Conservation (phyloP, 2,888 invertebrate genomes). For the Pediacus dermestoides region DNA sequence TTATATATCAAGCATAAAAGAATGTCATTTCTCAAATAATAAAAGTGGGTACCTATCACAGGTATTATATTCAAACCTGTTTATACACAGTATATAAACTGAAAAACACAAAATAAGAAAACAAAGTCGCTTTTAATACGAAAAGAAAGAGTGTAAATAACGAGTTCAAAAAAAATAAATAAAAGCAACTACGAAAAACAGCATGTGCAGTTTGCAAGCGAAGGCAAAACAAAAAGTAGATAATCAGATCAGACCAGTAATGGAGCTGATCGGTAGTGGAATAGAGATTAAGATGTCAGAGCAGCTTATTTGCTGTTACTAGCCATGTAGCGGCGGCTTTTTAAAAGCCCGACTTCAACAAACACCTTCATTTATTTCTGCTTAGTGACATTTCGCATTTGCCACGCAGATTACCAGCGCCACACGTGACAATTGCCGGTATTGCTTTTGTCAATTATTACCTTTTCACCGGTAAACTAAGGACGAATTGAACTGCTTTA, state of each 20-base stretch:
- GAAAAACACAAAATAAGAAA: not conserved
- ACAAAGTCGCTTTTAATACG: not conserved
- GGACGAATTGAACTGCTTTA: conserved; percentile 13
- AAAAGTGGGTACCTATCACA: too few relatives aligned
- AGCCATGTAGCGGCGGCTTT: conserved; percentile 23
- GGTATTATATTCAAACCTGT: too few relatives aligned
- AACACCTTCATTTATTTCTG: conserved; percentile 50
- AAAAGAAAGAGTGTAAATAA: conserved; percentile 2
- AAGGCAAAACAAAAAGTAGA: conserved; percentile 23
- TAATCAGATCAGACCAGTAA: conserved; percentile 25
- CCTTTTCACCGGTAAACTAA: conserved; percentile 27
- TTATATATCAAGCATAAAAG: too few relatives aligned
- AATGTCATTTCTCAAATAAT: too few relatives aligned
- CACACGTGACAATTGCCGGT: conserved; percentile 43
- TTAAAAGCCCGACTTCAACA: conserved; percentile 32
- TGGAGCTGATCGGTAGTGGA: conserved; percentile 14
- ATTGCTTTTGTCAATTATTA: conserved; percentile 43
- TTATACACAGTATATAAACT: conserved; percentile 1
- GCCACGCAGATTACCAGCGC: conserved; percentile 47
- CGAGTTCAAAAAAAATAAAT: conserved; percentile 4
- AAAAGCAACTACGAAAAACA: not conserved
- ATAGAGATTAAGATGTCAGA: conserved; percentile 37
- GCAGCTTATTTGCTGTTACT: conserved; percentile 30
- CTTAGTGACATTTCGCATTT: conserved; percentile 50
- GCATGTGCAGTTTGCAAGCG: not conserved